These are phyloP conservation scores for Notothenia rossii DNA, from an alignment of 2,113 vertebrate species.

Conservation along the genomic window DNA sequence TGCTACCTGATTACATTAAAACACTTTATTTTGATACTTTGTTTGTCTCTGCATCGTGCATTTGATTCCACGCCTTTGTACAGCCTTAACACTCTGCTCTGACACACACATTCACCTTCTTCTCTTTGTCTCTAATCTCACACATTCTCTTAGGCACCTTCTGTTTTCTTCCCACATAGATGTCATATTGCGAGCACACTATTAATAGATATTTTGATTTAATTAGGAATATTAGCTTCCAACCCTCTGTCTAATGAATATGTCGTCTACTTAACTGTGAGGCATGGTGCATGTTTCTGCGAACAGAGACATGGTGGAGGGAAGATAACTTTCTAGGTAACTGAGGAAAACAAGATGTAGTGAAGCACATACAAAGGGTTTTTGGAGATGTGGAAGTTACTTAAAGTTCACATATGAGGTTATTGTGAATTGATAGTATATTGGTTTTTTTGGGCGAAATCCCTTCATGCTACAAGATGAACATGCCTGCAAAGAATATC, in stretches of 20 bases:
- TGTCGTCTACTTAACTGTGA: neutral
- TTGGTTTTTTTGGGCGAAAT: neutral
- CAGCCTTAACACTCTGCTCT: neutral
- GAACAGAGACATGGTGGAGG: too few relatives aligned
- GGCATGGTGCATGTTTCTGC: neutral
- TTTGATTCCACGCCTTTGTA: too few relatives aligned
- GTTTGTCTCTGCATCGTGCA: too few relatives aligned
- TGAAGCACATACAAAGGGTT: neutral
- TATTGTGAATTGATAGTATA: neutral
- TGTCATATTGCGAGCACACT: neutral
- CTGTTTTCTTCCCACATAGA: neutral
- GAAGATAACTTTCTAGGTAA: neutral
- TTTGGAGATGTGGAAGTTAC: neutral
- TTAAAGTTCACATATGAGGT: neutral
- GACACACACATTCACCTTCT: neutral
- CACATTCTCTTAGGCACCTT: neutral
- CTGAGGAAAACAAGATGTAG: neutral
- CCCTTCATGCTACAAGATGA: neutral
- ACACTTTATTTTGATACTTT: too few relatives aligned
- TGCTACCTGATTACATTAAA: too few relatives aligned
- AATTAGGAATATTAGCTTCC: constrained; percentile 2
- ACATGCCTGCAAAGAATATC: neutral
- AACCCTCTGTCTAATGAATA: neutral
- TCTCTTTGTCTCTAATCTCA: neutral
- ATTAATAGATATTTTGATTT: constrained; percentile 1